Conservation (phyloP, 2,797 vertebrate species). For the Balearica regulorum region DNA sequence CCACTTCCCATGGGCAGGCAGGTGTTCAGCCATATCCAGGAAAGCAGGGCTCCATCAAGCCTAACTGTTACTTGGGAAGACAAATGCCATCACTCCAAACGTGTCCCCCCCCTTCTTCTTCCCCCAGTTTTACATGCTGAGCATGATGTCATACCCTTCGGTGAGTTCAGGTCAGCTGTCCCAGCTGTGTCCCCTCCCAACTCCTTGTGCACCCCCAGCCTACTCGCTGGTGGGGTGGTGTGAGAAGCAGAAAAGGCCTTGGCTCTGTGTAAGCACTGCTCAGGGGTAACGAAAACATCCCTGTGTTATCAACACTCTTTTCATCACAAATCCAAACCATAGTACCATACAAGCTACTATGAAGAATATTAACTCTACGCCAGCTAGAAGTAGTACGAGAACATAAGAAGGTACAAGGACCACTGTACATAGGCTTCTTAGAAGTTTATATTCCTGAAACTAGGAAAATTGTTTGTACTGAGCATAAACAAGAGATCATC, state of each 20-base stretch:
- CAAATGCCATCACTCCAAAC: rapidly evolving
- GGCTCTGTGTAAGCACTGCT: neutral
- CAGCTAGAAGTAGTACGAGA: neutral
- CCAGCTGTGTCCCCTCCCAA: neutral
- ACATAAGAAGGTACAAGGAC: neutral
- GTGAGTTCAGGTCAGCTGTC: neutral
- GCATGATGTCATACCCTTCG: rapidly evolving
- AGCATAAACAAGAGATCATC: neutral
- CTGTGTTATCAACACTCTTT: neutral
- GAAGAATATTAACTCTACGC: neutral
- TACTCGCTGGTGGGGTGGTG: neutral
- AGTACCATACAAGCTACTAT: neutral
- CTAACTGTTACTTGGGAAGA: neutral
- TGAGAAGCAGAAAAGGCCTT: neutral
- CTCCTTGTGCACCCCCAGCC: neutral
- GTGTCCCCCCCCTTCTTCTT: neutral
- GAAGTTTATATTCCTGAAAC: neutral
- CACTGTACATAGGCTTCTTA: neutral
- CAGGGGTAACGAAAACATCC: neutral
- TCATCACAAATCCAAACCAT: neutral
- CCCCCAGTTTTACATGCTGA: too few species aligned
- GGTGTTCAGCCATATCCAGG: neutral
- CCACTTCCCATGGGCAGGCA: neutral
- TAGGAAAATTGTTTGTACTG: neutral
- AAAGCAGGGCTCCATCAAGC: neutral